Evolutionary conservation across 2,113 vertebrate genomes (phyloP).

Genomic region (Ictidomys tridecemlineatus): DNA sequence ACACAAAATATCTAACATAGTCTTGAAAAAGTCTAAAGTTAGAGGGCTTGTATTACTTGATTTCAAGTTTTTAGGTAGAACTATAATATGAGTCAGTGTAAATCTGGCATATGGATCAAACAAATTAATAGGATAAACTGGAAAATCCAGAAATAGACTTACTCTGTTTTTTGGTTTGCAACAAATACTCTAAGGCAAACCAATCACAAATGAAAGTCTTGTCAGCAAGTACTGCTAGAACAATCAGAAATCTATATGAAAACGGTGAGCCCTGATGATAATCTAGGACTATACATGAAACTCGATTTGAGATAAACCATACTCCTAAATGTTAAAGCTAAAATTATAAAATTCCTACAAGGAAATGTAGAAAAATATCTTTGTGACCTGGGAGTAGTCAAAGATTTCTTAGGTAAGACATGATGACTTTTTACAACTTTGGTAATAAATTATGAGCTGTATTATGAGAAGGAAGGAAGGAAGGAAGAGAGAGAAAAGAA

Average conservation of each 20-base stretch:
- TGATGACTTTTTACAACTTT: not conserved
- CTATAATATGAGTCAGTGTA: not conserved
- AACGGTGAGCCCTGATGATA: not conserved
- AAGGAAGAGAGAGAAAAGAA: not conserved
- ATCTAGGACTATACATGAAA: not conserved
- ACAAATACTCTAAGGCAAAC: not conserved
- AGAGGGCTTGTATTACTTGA: not conserved
- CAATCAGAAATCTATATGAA: not conserved
- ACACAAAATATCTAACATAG: not conserved
- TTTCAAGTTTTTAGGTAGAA: not conserved
- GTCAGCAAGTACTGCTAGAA: not conserved
- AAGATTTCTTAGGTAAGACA: not conserved
- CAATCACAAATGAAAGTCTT: not conserved
- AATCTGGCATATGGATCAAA: not conserved
- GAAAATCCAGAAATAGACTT: not conserved
- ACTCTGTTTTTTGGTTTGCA: not conserved
- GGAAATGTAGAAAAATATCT: not conserved
- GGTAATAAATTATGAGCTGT: slow-evolving; percentile 45
- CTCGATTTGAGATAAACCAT: not conserved
- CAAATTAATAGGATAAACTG: not conserved
- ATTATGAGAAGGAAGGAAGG: not conserved
- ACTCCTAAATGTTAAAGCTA: not conserved
- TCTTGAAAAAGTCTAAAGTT: not conserved
- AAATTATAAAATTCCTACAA: not conserved
- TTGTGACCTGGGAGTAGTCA: not conserved